phyloP scores from a whole-genome alignment of 2,797 vertebrate genomes.

The Chromis chromis region DNA sequence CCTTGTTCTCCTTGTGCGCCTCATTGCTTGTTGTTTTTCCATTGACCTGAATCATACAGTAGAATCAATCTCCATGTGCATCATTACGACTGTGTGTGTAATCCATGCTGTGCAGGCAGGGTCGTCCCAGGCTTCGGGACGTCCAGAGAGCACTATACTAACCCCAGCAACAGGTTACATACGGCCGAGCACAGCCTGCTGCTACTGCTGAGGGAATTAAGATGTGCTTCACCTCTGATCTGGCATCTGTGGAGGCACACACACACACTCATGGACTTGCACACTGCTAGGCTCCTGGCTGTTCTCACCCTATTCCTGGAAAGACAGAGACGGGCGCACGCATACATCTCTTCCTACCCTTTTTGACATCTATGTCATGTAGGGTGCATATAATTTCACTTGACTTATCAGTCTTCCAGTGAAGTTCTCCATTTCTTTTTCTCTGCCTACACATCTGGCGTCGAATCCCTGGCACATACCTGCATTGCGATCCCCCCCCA shows the following conservation, averaged over 20 bases:
- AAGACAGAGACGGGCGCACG: conserved; percentile 36
- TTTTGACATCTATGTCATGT: conserved; percentile 20
- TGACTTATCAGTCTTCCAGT: not conserved
- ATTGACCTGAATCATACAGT: conserved; percentile 33
- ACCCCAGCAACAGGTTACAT: conserved; percentile 41
- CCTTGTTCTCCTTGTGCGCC: not conserved
- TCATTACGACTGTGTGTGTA: conserved; percentile 11
- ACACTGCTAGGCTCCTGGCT: conserved; percentile 24
- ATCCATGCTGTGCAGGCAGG: conserved; percentile 14
- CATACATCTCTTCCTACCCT: conserved; percentile 8
- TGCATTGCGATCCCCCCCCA: conserved; percentile 12
- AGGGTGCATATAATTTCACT: conserved; percentile 1
- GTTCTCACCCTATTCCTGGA: conserved; percentile 46
- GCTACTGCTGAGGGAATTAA: conserved; percentile 56
- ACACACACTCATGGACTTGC: not conserved
- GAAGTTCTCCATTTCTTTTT: not conserved
- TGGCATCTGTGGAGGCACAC: conserved; percentile 52
- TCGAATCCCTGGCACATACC: conserved; percentile 1
- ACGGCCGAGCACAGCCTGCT: conserved; percentile 33
- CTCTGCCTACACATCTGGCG: not conserved
- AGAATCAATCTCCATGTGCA: conserved; percentile 3
- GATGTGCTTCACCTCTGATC: conserved; percentile 60
- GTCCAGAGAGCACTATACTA: conserved; percentile 22
- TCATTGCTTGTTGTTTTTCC: not conserved
- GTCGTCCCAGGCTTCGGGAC: conserved; percentile 41